Evolutionary conservation across 1,140 invertebrate species (phyloP).

Genomic region (Bombus pyrosoma): DNA sequence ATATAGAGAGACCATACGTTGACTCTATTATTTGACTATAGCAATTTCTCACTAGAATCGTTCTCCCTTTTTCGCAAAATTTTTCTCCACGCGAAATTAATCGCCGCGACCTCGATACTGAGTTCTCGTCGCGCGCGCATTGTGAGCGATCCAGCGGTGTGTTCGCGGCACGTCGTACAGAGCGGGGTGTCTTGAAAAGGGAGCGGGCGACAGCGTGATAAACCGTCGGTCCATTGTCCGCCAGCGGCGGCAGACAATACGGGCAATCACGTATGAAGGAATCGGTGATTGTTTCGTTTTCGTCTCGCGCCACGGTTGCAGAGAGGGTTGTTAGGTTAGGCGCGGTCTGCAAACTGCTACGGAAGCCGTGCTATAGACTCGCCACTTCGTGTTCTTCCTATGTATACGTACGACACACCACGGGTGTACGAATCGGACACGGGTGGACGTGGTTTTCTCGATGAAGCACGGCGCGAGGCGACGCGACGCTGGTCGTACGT

Average conservation of each 20-base stretch:
- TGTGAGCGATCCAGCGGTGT: no score
- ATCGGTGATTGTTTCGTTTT: slow-evolving; percentile 79
- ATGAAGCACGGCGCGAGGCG: slow-evolving; percentile 49
- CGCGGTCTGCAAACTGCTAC: slow-evolving; percentile 26
- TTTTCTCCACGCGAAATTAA: not conserved
- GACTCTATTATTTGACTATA: no score
- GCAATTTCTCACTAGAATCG: no score
- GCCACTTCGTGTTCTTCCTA: slow-evolving; percentile 22
- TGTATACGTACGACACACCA: slow-evolving; percentile 32
- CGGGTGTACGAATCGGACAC: slow-evolving; percentile 33
- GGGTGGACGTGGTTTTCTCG: slow-evolving; percentile 54
- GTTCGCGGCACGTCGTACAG: not conserved
- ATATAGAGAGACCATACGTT: no score
- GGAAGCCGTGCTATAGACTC: slow-evolving; percentile 32
- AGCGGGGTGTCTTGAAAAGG: slow-evolving; percentile 48
- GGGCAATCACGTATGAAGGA: slow-evolving; percentile 80
- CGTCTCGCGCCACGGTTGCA: slow-evolving; percentile 32
- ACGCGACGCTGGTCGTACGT: slow-evolving; percentile 51
- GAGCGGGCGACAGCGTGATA: slow-evolving; percentile 42
- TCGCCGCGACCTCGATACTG: slow-evolving; percentile 16
- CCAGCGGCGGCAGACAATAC: slow-evolving; percentile 71
- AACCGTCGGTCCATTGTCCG: slow-evolving; percentile 65
- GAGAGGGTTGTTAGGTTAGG: slow-evolving; percentile 57
- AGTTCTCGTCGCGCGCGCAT: not conserved
- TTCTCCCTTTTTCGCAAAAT: not conserved